Evolutionary conservation across 2,113 vertebrate species (phyloP), one percentile per base, ranked within the genome.

Genomic region (Nestor notabilis): DNA sequence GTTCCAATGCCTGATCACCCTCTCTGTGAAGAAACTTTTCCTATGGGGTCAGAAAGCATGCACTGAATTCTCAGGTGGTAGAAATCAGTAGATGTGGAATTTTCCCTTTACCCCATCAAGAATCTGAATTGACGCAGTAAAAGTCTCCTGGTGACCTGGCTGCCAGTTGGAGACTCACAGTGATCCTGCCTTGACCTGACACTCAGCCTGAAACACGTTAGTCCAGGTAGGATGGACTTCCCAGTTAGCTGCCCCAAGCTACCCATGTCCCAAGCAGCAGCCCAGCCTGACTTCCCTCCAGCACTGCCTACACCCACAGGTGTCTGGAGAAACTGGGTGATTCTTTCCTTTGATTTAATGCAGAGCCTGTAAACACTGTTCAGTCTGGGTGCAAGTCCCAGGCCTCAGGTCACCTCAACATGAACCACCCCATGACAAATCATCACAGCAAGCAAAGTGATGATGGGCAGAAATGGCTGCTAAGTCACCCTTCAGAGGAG

Each of bases 131-230:
- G 5, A 35, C 8, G 24, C 9, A 85, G 28, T 47, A 64, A 9
- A 83, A 60, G 49, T 25, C 33, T 74, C 44, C 74, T 55, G 13
- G 35, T 63, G 28, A 33, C 17, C 37, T 56, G 37, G 19, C 28
- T 83, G 58, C 49, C 20, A 87, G 47, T 27, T 83, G 72, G 35
- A 52, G 47, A 9, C 18, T 84, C 60, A 46, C 1, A 0, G 21
- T 1, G 1, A 64, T 60, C 49, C 23, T 69, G 55, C 25, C 16
- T 83, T 56, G 43, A 52, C 39, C 23, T 56, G 10, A 28, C 1
- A 4, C 29, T 68, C 29, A 74, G 29, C 37, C 17, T 61, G 13
- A 47, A n/a, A 10, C 13, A 21, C 18, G 24, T n/a, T 0, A 0
- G 17, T 68, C 35, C 43, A 27, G 17, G 47, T 2, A 1, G 47